These are phyloP conservation scores for Campylomormyrus numenius DNA, from an alignment of 2,113 vertebrate species.

Conservation along the genomic window DNA sequence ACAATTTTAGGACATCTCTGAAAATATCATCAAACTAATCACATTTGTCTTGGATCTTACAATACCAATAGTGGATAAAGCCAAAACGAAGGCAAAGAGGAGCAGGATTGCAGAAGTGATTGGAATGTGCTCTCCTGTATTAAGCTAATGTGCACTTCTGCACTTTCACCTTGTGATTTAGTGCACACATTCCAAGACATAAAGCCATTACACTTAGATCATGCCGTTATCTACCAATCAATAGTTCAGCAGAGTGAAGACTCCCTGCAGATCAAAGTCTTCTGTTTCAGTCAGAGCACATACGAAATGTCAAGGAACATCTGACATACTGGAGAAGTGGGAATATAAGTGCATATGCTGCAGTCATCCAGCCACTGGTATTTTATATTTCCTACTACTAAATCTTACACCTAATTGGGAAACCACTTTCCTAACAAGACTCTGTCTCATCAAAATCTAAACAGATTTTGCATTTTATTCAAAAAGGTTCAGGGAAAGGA, in stretches of 20 bases:
- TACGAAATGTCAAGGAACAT: not conserved
- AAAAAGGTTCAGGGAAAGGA: not conserved
- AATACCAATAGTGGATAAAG: not conserved
- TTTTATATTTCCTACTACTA: not conserved
- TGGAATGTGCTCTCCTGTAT: not conserved
- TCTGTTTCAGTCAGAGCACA: not conserved
- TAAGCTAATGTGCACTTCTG: not conserved
- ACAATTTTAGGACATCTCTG: not conserved
- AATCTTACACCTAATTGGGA: not conserved
- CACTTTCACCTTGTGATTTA: not conserved
- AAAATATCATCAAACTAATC: conserved; percentile 14
- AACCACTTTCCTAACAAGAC: not conserved
- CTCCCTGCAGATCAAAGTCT: conserved; percentile 10
- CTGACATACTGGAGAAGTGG: not conserved
- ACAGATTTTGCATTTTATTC: not conserved
- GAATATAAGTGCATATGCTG: not conserved
- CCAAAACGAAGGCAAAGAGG: not conserved
- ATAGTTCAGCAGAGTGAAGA: not conserved
- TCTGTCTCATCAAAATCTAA: not conserved
- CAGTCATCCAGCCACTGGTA: not conserved
- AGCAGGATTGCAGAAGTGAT: not conserved
- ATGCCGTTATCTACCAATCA: not conserved
- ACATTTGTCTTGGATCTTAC: not conserved
- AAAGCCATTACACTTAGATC: not conserved
- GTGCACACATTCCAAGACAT: not conserved